Evolutionary conservation across 2,888 invertebrate genomes (phyloP), one percentile per base, ranked within the genome.

Genomic region (Platynereis dumerilii): DNA sequence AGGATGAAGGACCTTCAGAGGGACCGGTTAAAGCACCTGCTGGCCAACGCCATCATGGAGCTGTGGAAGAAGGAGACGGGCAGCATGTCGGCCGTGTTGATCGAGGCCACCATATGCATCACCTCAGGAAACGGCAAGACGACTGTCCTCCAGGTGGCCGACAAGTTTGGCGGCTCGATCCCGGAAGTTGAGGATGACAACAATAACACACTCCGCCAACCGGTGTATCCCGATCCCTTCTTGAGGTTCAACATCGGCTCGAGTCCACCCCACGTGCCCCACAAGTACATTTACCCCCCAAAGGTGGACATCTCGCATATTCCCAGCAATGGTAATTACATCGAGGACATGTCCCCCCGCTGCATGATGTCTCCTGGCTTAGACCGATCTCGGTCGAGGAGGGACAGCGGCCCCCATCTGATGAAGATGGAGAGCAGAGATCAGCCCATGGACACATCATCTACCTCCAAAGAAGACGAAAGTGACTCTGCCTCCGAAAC

Each of bases 41-140:
- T 74, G 67, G 71, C 71, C 5, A 69, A 58, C 48, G 72, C 71
- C 62, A 74, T 74, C 52, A 52, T 73, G 60, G 74, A 74, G 26
- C 64, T 74, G 17, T 74, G 74, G 74, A 74, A 71, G 64, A 74
- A 74, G 39, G 74, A 74, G 64, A 74, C 74, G 0, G 74, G 74
- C 45, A 74, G 72, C 56, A 39, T 69, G 15, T 57, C 69, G 2
- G 67, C 74, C 5, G 73, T 74, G 15, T 24, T 69, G 55, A 72
- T 74, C 20, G 73, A 74, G 54, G 74, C 72, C 45, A 74, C 74
- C 0, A 69, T 74, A 20, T 74, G 74, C 57, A 74, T 74, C 48
- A 73, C 74, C 1, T 64, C 74, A 1, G 59, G 69, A 52, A 59
- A 52, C n/a, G 72, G 73, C 15, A 55, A 62, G 24, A 72, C 72